These are phyloP conservation scores for Apogon talboti DNA, from an alignment of 2,797 vertebrate genomes.

Conservation along the genomic window DNA sequence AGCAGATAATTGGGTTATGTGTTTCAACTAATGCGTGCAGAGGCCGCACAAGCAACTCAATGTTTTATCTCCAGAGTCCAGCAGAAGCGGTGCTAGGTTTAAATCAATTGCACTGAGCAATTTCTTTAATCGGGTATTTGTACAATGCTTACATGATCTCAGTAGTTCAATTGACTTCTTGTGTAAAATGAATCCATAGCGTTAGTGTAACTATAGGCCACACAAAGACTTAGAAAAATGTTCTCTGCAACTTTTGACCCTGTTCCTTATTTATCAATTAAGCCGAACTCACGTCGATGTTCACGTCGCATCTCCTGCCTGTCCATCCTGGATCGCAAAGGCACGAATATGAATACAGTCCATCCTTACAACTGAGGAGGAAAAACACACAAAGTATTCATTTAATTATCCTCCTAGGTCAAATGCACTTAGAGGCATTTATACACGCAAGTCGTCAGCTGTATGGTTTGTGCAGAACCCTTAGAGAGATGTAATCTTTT, in stretches of 20 bases:
- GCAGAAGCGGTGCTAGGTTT: conserved; percentile 67
- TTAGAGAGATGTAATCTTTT: conserved; percentile 18
- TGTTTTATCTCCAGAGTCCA: conserved; percentile 74
- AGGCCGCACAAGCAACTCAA: conserved; percentile 71
- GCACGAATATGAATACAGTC: conserved; percentile 79
- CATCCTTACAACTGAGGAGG: conserved; percentile 85
- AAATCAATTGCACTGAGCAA: conserved; percentile 83
- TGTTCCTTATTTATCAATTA: conserved; percentile 48
- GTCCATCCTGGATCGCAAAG: conserved; percentile 86
- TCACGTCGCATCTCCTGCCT: conserved; percentile 83
- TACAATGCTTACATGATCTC: conserved; percentile 70
- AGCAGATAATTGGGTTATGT: conserved; percentile 73
- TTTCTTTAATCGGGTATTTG: conserved; percentile 80
- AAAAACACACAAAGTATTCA: conserved; percentile 43
- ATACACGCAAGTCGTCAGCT: background rate
- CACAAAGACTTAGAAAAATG: conserved; percentile 39
- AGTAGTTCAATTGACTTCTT: conserved; percentile 63
- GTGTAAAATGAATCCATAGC: conserved; percentile 63
- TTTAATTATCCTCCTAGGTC: background rate
- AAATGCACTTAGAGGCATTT: conserved; percentile 19
- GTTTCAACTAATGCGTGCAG: conserved; percentile 58
- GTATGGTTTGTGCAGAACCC: conserved; percentile 10
- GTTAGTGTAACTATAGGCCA: conserved; percentile 68
- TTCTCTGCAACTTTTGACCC: background rate
- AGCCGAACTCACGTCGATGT: conserved; percentile 84